These are phyloP conservation scores for Aldabrachelys gigantea DNA, from an alignment of 2,113 vertebrate species.

Conservation along the genomic window DNA sequence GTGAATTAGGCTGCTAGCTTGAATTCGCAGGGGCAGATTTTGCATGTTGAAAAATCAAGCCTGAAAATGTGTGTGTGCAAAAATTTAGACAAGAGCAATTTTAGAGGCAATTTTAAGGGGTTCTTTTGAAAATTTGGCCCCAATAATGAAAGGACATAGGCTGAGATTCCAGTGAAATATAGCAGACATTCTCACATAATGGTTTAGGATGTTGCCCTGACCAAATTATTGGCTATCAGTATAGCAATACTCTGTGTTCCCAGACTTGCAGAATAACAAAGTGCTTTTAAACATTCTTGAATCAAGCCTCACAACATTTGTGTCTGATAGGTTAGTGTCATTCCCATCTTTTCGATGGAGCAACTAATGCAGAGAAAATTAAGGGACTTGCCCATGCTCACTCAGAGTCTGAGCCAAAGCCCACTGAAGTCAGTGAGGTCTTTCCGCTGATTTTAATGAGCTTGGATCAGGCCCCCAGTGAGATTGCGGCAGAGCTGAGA, in stretches of 20 bases:
- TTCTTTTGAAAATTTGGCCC: background rate
- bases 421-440: fast-evolving
- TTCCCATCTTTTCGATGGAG: background rate
- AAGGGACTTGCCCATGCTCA: fast-evolving
- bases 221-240: background rate
- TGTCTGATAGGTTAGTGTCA: background rate
- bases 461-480: background rate
- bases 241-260: background rate
- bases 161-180: background rate
- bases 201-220: background rate
- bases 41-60: background rate
- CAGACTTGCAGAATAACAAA: background rate
- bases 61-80: background rate
- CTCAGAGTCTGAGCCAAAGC: background rate
- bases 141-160: background rate
- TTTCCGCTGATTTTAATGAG: background rate
- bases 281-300: background rate
- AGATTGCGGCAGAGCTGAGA: background rate
- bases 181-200: fast-evolving
- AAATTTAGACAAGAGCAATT: background rate
- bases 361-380: fast-evolving
- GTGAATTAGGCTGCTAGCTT: too few species aligned
- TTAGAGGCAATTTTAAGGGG: fast-evolving
- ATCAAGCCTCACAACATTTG: background rate
- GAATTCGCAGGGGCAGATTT: background rate